phyloP scores from a whole-genome alignment of 2,888 invertebrate species.

The Diadegma fenestrale region DNA sequence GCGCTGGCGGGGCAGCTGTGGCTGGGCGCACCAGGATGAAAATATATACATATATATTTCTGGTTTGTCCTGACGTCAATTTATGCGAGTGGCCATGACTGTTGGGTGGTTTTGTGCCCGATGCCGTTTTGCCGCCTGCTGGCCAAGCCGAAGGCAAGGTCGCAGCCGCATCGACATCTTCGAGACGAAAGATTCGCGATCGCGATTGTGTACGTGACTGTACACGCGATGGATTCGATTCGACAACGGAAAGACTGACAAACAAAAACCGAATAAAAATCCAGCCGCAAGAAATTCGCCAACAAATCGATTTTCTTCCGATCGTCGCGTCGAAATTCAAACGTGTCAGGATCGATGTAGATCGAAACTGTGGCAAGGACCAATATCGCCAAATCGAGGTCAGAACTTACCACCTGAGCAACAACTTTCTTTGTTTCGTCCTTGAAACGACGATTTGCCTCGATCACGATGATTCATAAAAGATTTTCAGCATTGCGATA shows the following conservation, averaged over 20 bases:
- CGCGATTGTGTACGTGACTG: not conserved
- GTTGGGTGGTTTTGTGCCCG: slow-evolving; percentile 51
- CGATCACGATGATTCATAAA: not conserved
- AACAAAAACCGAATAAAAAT: not conserved
- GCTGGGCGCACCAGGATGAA: slow-evolving; percentile 43
- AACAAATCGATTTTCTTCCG: not conserved
- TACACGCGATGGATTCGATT: not conserved
- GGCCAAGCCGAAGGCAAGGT: slow-evolving; percentile 51
- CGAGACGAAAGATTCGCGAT: not conserved
- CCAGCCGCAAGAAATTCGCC: not conserved
- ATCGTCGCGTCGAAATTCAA: not conserved
- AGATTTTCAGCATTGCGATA: not conserved
- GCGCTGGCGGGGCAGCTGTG: slow-evolving; percentile 60
- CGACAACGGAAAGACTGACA: not conserved
- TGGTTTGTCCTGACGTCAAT: slow-evolving; percentile 67
- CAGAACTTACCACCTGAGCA: not conserved
- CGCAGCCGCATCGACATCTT: slow-evolving; percentile 30
- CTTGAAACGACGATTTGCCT: not conserved
- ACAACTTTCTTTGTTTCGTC: not conserved
- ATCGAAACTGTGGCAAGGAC: not conserved
- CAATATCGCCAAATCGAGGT: not conserved
- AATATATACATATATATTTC: slow-evolving; percentile 41
- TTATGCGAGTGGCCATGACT: slow-evolving; percentile 71
- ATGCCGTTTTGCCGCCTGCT: slow-evolving; percentile 37
- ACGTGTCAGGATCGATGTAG: not conserved